Percentiles rank a stretch among this genome's conserved stretches.
These are phyloP conservation scores for Papilio helenus DNA, from an alignment of 1,140 invertebrate genomes.

Conservation along the genomic window DNA sequence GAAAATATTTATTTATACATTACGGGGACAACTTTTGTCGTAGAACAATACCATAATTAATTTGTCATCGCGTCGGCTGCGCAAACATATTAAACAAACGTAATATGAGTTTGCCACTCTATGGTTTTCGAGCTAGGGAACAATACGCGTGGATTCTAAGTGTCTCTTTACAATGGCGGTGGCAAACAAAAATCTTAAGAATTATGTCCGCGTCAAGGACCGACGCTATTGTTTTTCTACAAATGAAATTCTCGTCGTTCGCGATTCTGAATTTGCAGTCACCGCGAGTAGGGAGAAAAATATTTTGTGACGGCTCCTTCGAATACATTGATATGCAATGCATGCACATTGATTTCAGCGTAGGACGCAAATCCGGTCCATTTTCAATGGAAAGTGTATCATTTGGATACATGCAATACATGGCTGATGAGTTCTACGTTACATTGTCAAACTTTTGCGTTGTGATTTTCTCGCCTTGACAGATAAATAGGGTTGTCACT, in stretches of 20 bases:
- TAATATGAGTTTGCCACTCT: slow-evolving; percentile 61
- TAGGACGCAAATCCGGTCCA: slow-evolving; percentile 32
- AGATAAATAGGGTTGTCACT: neutral
- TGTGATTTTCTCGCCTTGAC: slow-evolving; percentile 1
- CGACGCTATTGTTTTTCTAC: slow-evolving; percentile 41
- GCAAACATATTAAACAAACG: slow-evolving; percentile 59
- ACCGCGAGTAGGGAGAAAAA: slow-evolving; percentile 1
- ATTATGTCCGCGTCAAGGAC: slow-evolving; percentile 43
- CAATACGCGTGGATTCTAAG: slow-evolving; percentile 53
- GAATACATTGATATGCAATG: slow-evolving; percentile 22
- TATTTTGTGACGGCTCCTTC: slow-evolving; percentile 29
- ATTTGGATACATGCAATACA: slow-evolving; percentile 25
- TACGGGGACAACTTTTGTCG: slow-evolving; percentile 49
- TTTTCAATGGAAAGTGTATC: slow-evolving; percentile 37
- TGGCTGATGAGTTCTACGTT: neutral
- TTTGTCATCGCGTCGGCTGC: slow-evolving; percentile 53
- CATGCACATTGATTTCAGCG: slow-evolving; percentile 33
- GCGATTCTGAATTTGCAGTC: slow-evolving; percentile 39
- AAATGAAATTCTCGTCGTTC: slow-evolving; percentile 40
- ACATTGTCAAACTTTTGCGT: neutral
- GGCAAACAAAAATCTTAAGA: slow-evolving; percentile 49
- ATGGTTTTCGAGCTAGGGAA: slow-evolving; percentile 48
- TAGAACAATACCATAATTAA: slow-evolving; percentile 67
- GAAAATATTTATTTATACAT: slow-evolving; percentile 41
- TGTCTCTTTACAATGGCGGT: slow-evolving; percentile 49